These are phyloP conservation scores for Molossus alvarezi DNA, from an alignment of 2,797 vertebrate genomes.

Conservation along the genomic window DNA sequence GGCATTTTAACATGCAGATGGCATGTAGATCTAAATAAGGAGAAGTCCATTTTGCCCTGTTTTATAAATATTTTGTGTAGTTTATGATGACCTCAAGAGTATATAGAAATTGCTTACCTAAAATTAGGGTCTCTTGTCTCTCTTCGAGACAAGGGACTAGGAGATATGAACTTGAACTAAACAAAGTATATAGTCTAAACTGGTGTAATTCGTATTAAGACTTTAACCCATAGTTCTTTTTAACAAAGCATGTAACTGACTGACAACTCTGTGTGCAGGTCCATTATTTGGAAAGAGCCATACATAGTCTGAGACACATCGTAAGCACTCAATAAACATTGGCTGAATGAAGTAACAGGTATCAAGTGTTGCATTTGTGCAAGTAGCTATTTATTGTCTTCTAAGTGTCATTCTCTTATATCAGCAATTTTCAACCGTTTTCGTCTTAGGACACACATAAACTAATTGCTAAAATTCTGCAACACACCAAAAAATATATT, in stretches of 20 bases:
- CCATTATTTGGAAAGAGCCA: background rate
- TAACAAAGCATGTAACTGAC: background rate
- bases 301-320: background rate
- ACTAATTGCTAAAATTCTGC: background rate
- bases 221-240: background rate
- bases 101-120: background rate
- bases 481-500: background rate
- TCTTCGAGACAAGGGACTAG: background rate
- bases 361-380: background rate
- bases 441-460: background rate
- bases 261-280: background rate
- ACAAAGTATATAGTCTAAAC: background rate
- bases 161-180: constrained; percentile 24
- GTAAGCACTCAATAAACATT: background rate
- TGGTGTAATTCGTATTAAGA: background rate
- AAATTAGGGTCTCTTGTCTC: background rate
- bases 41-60: background rate
- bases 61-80: background rate
- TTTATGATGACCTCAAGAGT: background rate
- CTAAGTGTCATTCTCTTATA: background rate
- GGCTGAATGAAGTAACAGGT: background rate
- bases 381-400: background rate
- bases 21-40: background rate
- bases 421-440: background rate
- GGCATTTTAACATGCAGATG: background rate